phyloP scores from a whole-genome alignment of 2,888 invertebrate species.

The Ariolimax columbianus region DNA sequence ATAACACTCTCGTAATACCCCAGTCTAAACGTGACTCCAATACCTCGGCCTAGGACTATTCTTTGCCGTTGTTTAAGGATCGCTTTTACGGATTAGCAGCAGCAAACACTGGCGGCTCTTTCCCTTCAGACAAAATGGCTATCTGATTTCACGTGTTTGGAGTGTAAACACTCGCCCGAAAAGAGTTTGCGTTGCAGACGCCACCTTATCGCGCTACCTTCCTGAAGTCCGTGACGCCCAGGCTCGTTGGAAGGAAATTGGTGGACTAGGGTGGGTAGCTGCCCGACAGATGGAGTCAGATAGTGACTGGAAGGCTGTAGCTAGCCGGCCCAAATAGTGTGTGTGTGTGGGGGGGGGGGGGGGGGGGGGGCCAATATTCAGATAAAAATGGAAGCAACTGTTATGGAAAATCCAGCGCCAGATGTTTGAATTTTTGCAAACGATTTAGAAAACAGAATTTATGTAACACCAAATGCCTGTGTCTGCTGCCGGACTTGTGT shows the following conservation, averaged over 20 bases:
- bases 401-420: too few relatives aligned
- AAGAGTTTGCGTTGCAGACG: slow-evolving; percentile 11
- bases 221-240: neutral
- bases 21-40: neutral
- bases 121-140: slow-evolving; percentile 7
- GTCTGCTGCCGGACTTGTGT: too few relatives aligned
- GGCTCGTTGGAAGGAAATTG: neutral
- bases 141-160: slow-evolving; percentile 31
- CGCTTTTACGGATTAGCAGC: slow-evolving; percentile 20
- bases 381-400: too few relatives aligned
- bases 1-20: neutral
- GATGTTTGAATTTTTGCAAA: too few relatives aligned
- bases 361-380: too few relatives aligned
- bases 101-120: slow-evolving; percentile 16
- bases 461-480: too few relatives aligned
- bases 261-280: neutral
- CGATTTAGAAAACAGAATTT: too few relatives aligned
- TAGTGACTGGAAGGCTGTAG: too few relatives aligned
- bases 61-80: neutral
- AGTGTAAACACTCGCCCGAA: neutral
- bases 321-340: too few relatives aligned
- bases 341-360: too few relatives aligned
- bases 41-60: neutral
- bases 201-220: slow-evolving; percentile 25
- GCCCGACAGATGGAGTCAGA: neutral